Percentiles rank a stretch among this genome's conserved stretches.
Evolutionary conservation across 2,797 vertebrate species (phyloP).

Genomic region (Mus caroli): DNA sequence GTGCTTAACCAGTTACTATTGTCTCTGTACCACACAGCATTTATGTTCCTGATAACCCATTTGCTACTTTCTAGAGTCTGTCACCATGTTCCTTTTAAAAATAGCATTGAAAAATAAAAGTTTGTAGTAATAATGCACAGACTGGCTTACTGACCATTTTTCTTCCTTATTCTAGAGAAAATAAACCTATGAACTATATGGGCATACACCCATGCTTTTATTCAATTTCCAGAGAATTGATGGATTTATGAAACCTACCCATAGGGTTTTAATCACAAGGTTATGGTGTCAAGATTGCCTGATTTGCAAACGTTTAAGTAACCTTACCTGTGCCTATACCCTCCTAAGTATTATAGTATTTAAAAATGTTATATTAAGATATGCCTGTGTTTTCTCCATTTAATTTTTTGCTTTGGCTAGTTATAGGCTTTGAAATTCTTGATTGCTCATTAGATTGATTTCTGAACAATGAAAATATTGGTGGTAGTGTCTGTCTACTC

Average conservation of each 20-base stretch:
- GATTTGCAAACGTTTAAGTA: constrained; percentile 35
- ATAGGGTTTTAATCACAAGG: neutral
- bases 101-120: neutral
- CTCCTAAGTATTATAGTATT: neutral
- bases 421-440: constrained; percentile 23
- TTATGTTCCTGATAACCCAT: constrained; percentile 2
- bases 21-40: constrained; percentile 34
- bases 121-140: neutral
- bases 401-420: constrained; percentile 32
- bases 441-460: constrained; percentile 25
- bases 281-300: neutral
- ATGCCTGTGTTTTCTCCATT: neutral
- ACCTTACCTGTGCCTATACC: neutral
- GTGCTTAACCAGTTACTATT: constrained; percentile 38
- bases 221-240: constrained; percentile 16
- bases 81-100: constrained; percentile 26
- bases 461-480: neutral
- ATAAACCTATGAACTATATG: constrained; percentile 23
- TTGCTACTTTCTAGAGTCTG: neutral
- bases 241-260: neutral
- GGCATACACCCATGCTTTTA: neutral
- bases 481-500: neutral
- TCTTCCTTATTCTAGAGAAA: neutral
- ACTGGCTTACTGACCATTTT: neutral
- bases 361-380: neutral